Evolutionary conservation across 2,113 vertebrate species (phyloP), one percentile per base, ranked within the genome.

Genomic region (Macroglossus sobrinus): DNA sequence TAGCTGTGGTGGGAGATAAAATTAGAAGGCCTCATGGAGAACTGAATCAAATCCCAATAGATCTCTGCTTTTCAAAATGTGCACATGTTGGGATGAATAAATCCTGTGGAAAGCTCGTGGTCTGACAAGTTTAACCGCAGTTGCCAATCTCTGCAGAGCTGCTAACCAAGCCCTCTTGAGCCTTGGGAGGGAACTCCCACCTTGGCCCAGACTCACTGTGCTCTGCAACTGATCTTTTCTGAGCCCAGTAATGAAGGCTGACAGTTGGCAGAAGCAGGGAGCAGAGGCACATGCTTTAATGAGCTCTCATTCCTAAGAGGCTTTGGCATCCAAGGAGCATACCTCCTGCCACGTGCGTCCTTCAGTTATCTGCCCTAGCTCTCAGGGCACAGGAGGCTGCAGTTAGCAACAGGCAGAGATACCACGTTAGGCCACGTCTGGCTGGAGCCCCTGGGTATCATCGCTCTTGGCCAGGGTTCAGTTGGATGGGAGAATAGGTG

Each of bases 231-330:
- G 66, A 94, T 96, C 95, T 96, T 87, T 84, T 66, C 6, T 0
- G 93, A 84, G 97, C 89, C 76, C 96, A 57, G 5, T 98, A 98
- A 98, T 98, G 84, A 72, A 33, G 95, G 7, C 64, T 97, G 98
- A 98, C 98, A 94, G 38, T 45, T 5, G 53, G 92, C 94, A 74
- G 28, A 59, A 7, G n/a, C 11, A 0, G 50, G 75, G 93, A 96
- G 94, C 11, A 0, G 38, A 50, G 89, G 19, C 35, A 0, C n/a
- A 33, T 94, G 78, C 78, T 84, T 35, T 92, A 90, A 92, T 57
- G 22, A 89, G 98, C 75, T 96, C 97, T 79, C 38, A 45, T 64
- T 97, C 97, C 96, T 96, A 22, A 22, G 82, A 53, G 80, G 63
- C 38, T 64, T 90, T 94, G 87, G 93, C 76, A 28, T 61, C 35